These are phyloP conservation scores for Cyclophora albipunctata DNA, from an alignment of 2,888 invertebrate genomes.

Conservation along the genomic window DNA sequence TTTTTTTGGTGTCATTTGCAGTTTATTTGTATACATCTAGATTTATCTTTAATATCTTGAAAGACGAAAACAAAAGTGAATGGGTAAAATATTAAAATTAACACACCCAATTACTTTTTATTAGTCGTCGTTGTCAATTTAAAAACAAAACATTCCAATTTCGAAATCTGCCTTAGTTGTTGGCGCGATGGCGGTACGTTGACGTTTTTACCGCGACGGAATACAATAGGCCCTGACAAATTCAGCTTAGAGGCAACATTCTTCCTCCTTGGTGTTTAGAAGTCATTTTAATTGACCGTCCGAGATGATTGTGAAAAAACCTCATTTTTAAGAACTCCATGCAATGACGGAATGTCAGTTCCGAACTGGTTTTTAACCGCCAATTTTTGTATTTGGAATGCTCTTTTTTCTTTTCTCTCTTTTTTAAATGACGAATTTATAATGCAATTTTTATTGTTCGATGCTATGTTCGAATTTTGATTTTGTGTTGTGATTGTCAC, in stretches of 20 bases:
- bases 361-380: conserved; percentile 40
- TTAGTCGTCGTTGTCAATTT: too few species aligned
- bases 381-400: conserved; percentile 22
- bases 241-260: conserved; percentile 54
- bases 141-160: too few species aligned
- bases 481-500: too few species aligned
- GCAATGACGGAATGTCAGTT: conserved; percentile 63
- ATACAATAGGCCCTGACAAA: conserved; percentile 65
- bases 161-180: not conserved
- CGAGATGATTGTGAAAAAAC: conserved; percentile 22
- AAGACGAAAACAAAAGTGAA: too few species aligned
- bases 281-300: conserved; percentile 69
- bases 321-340: conserved; percentile 29
- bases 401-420: conserved; percentile 15
- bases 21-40: too few species aligned
- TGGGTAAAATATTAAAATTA: too few species aligned
- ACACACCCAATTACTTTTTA: too few species aligned
- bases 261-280: conserved; percentile 58
- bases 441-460: conserved; percentile 1
- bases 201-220: conserved; percentile 44
- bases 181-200: conserved; percentile 12
- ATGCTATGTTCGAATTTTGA: not conserved
- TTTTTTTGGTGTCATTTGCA: too few species aligned
- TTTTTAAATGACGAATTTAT: conserved; percentile 16
- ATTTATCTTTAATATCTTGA: too few species aligned